phyloP scores from a whole-genome alignment of 2,888 invertebrate species.

The Epinotia nisella region DNA sequence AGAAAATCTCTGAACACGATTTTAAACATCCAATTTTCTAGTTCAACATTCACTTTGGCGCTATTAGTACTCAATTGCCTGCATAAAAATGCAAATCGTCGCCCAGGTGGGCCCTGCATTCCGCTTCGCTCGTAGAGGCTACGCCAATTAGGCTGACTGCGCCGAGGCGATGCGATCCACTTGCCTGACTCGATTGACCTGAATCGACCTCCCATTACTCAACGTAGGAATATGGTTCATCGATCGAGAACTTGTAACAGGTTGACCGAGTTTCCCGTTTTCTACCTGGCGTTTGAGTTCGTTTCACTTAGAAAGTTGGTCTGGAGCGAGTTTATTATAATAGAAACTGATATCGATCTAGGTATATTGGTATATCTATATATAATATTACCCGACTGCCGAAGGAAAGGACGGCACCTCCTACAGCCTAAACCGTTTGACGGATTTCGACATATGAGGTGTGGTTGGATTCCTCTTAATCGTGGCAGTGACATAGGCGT shows the following conservation, averaged over 20 bases:
- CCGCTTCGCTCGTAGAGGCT: constrained; percentile 40
- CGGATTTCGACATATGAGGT: too few species aligned
- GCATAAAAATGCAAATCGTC: constrained; percentile 52
- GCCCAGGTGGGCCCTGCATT: constrained; percentile 51
- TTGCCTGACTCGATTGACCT: constrained; percentile 62
- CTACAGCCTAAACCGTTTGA: too few species aligned
- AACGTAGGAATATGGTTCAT: constrained; percentile 19
- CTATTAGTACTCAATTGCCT: constrained; percentile 32
- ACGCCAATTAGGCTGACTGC: constrained; percentile 64
- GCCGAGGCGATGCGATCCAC: constrained; percentile 54
- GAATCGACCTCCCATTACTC: constrained; percentile 53
- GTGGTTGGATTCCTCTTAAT: too few species aligned
- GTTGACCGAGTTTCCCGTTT: constrained; percentile 34
- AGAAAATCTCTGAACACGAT: neutral
- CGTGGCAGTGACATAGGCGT: too few species aligned
- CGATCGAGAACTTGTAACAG: constrained; percentile 31
- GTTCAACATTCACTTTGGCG: neutral
- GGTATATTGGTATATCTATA: too few species aligned
- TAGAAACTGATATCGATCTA: constrained; percentile 25
- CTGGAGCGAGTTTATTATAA: constrained; percentile 30
- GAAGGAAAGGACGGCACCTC: too few species aligned
- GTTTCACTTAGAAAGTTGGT: constrained; percentile 39
- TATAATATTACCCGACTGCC: too few species aligned
- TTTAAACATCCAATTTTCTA: constrained; percentile 16
- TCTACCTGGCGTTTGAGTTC: constrained; percentile 10